These are phyloP conservation scores for Chloroceryle aenea DNA, from an alignment of 2,113 vertebrate species.

Conservation along the genomic window DNA sequence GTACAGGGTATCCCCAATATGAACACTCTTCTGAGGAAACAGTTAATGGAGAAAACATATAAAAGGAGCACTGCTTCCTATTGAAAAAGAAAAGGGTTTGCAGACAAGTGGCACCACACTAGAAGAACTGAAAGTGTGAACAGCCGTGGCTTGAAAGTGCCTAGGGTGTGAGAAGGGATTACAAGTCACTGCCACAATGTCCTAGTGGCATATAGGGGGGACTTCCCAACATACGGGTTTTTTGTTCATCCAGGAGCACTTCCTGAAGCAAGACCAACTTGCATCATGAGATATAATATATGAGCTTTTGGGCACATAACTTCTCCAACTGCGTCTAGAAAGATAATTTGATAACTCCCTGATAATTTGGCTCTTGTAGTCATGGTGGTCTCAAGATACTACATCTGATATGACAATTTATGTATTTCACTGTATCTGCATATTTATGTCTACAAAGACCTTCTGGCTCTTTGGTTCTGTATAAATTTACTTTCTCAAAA, in stretches of 20 bases:
- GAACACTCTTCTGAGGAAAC: background rate
- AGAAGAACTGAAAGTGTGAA: background rate
- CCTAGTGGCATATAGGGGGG: too few relatives aligned
- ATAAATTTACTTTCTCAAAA: background rate
- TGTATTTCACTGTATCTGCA: background rate
- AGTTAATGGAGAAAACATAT: background rate
- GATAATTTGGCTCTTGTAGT: background rate
- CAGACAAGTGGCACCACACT: background rate
- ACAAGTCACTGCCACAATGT: accelerated
- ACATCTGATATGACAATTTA: background rate
- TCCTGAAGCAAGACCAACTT: background rate
- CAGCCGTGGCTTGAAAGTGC: background rate
- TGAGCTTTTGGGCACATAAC: background rate
- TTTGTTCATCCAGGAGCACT: background rate
- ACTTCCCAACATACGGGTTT: accelerated
- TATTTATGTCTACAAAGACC: background rate
- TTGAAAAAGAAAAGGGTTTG: background rate
- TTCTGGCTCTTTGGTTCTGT: background rate
- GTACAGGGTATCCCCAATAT: background rate
- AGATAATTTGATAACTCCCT: background rate
- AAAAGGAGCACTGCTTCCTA: background rate
- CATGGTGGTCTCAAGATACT: background rate
- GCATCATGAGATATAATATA: background rate
- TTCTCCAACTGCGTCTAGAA: background rate
- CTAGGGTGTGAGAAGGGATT: background rate